Base-by-base conservation (phyloP, 2,797 vertebrate species). In the Phrynocephalus guinanensis region DNA sequence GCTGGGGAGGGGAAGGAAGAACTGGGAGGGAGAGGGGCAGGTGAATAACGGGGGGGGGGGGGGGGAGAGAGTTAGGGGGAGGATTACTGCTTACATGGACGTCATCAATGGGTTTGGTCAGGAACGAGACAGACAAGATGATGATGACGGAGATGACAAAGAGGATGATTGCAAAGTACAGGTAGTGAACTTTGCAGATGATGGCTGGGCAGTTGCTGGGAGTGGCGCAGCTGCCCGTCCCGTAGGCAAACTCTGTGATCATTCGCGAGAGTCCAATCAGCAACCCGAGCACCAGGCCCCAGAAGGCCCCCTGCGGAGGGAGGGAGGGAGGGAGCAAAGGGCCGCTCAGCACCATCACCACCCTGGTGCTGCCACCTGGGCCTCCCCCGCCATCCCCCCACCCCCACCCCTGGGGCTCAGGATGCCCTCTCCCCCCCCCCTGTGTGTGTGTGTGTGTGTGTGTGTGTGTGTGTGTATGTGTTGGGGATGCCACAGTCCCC, bases 151-250 rank as follows among this genome's bases (percentile, higher is more conserved):
- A 95, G 83, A 96, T 0, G 4, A 1, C 70, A 16, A 98, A 99
- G 60, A 99, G 97, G 91, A 99, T 97, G 5, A 99, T 97, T 85
- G 97, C 96, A 9, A 99, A 99, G 95, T 99, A 99, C 50, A 99
- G 97, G 95, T 99, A 99, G 92, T 99, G 99, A 16, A 99, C 97
- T 0, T 97, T 97, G 24, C 99, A 99, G 92, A 99, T 99, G 93
- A 99, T 97, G 3, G 91, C 96, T 0, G 99, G 99, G 78, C 99
- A 99, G 63, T 96, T 66, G 86, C 97, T 98, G 86, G 98, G 98
- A 0, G 0, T 0, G 26, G 92, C 96, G 5, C 99, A 99, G 96
- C 94, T 99, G 71, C 99, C 99, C 0, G 97, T 99, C 79, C 99
- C 98, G 0, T 96, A 99, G 77, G 89, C 95, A 91, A 99, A 99